phyloP scores from a whole-genome alignment of 2,113 vertebrate genomes.

The Micronycteris hirsuta region DNA sequence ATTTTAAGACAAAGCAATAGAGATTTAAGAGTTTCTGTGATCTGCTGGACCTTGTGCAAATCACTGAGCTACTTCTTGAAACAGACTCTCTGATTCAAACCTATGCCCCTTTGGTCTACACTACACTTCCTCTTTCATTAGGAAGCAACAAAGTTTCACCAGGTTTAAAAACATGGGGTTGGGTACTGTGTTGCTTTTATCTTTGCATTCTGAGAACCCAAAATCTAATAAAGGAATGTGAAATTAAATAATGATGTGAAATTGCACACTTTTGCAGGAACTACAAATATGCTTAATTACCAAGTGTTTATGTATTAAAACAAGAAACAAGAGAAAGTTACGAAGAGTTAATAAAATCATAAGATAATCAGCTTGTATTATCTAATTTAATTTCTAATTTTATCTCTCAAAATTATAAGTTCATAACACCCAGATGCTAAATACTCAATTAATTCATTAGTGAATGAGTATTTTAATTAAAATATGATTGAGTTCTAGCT shows the following conservation, averaged over 20 bases:
- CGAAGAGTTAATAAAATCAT: constrained; percentile 63
- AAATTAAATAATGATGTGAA: not conserved
- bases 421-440: constrained; percentile 50
- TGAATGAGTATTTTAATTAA: constrained; percentile 68
- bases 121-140: not conserved
- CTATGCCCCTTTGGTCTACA: not conserved
- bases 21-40: not conserved
- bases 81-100: not conserved
- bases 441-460: constrained; percentile 67
- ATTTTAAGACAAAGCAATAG: not conserved
- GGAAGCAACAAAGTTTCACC: not conserved
- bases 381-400: constrained; percentile 67
- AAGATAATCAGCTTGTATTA: not conserved
- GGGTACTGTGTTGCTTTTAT: not conserved
- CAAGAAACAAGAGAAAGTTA: not conserved
- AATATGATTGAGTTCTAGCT: constrained; percentile 40
- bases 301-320: not conserved
- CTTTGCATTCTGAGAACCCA: not conserved
- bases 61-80: not conserved
- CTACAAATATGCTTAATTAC: not conserved
- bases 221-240: not conserved
- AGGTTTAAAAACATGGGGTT: not conserved
- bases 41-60: not conserved
- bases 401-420: constrained; percentile 59
- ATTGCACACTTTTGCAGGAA: not conserved